Evolutionary conservation across 2,888 invertebrate species (phyloP).

Genomic region (Sesamia inferens): DNA sequence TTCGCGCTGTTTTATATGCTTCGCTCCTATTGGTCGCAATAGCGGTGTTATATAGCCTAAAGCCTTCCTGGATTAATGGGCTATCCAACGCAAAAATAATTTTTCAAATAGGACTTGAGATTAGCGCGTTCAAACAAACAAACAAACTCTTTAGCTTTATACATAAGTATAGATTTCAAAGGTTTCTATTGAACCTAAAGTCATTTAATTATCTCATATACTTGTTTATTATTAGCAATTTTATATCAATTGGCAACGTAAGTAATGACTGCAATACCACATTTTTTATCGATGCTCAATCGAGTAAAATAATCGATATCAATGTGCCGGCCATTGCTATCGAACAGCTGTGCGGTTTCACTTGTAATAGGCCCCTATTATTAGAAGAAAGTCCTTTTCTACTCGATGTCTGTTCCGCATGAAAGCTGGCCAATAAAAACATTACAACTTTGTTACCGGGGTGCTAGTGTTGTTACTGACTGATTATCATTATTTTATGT

Average conservation of each 20-base stretch:
- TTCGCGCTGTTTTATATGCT: no score
- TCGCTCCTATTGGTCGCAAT: no score
- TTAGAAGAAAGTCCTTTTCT: constrained; percentile 73
- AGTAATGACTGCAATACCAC: constrained; percentile 23
- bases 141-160: no score
- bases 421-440: constrained; percentile 57
- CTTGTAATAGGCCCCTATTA: constrained; percentile 65
- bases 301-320: constrained; percentile 57
- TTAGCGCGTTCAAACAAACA: no score
- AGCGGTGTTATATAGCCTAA: no score
- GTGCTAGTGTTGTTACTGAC: constrained; percentile 18
- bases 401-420: constrained; percentile 61
- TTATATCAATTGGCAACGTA: constrained; percentile 5
- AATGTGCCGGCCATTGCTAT: constrained; percentile 47
- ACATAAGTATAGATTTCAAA: neutral
- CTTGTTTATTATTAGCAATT: constrained; percentile 31
- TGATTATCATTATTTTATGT: constrained; percentile 3
- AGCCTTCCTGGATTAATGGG: no score
- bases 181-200: neutral
- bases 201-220: constrained; percentile 15
- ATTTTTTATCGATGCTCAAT: constrained; percentile 42
- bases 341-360: constrained; percentile 66
- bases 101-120: no score
- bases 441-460: constrained; percentile 22
- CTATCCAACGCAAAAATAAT: no score